phyloP scores from a whole-genome alignment of 2,113 vertebrate species.

The Oostethus manadensis region DNA sequence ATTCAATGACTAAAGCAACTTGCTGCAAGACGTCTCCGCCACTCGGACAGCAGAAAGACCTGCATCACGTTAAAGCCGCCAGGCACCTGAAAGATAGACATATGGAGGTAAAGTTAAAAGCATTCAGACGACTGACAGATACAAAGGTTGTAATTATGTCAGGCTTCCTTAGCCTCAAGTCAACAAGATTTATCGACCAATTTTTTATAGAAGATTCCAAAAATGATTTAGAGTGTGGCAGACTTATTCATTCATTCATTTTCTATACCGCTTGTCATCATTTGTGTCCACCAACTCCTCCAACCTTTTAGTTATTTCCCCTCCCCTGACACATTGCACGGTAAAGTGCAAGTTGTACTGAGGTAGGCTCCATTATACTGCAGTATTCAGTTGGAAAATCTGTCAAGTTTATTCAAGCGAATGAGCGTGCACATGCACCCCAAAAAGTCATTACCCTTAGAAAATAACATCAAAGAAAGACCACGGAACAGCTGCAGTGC shows the following conservation, averaged over 20 bases:
- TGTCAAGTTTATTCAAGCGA: slow-evolving; percentile 66
- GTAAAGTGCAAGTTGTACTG: slow-evolving; percentile 1
- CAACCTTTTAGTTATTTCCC: slow-evolving; percentile 47
- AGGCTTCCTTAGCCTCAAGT: neutral
- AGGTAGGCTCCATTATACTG: slow-evolving; percentile 51
- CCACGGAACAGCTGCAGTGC: slow-evolving; percentile 15
- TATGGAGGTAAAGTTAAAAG: slow-evolving; percentile 5
- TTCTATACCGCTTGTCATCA: slow-evolving; percentile 28
- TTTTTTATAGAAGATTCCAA: too few species aligned
- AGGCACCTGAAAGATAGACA: slow-evolving; percentile 70
- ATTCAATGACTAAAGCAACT: slow-evolving; percentile 70
- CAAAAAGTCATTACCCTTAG: slow-evolving; percentile 33
- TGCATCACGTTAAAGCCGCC: slow-evolving; percentile 86
- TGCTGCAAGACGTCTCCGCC: slow-evolving; percentile 85
- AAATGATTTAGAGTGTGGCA: too few species aligned
- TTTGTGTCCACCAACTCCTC: slow-evolving; percentile 41
- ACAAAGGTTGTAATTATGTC: neutral
- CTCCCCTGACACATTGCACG: slow-evolving; percentile 7
- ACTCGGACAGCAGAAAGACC: slow-evolving; percentile 78
- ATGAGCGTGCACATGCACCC: slow-evolving; percentile 17
- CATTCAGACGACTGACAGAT: neutral
- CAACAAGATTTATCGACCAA: neutral
- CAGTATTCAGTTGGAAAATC: slow-evolving; percentile 61
- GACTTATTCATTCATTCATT: too few species aligned
- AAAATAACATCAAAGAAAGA: slow-evolving; percentile 4